Conservation (phyloP, 2,797 vertebrate genomes). For the Meda fulgida region DNA sequence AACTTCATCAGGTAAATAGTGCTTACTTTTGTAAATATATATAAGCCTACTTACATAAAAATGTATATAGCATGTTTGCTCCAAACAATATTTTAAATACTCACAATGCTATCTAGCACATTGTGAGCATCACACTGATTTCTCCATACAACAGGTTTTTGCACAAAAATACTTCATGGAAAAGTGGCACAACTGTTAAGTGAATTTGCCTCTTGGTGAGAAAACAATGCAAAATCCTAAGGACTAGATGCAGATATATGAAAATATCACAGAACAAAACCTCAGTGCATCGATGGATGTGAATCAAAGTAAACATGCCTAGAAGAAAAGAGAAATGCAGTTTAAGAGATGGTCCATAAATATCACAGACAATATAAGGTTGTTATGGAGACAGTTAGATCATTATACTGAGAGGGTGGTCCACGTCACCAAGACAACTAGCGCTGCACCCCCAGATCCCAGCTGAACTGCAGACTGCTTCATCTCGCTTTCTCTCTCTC, state of each 20-base stretch:
- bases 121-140: not conserved
- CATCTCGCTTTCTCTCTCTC: constrained; percentile 45
- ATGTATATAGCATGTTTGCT: no score
- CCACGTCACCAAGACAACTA: constrained; percentile 61
- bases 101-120: no score
- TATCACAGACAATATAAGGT: constrained; percentile 54
- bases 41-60: no score
- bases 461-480: constrained; percentile 38
- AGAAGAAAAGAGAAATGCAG: not conserved
- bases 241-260: not conserved
- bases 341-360: constrained; percentile 57
- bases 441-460: constrained; percentile 45
- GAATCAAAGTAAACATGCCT: constrained; percentile 4
- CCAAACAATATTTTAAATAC: no score
- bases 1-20: no score
- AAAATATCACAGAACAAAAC: not conserved
- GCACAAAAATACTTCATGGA: not conserved
- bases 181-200: not conserved
- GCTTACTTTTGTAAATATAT: no score
- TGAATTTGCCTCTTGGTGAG: not conserved
- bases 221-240: not conserved
- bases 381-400: constrained; percentile 64
- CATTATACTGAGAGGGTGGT: constrained; percentile 56
- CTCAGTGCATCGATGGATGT: not conserved
- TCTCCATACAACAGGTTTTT: not conserved